Evolutionary conservation across 2,888 invertebrate genomes (phyloP).

Genomic region (Emmelina monodactyla): DNA sequence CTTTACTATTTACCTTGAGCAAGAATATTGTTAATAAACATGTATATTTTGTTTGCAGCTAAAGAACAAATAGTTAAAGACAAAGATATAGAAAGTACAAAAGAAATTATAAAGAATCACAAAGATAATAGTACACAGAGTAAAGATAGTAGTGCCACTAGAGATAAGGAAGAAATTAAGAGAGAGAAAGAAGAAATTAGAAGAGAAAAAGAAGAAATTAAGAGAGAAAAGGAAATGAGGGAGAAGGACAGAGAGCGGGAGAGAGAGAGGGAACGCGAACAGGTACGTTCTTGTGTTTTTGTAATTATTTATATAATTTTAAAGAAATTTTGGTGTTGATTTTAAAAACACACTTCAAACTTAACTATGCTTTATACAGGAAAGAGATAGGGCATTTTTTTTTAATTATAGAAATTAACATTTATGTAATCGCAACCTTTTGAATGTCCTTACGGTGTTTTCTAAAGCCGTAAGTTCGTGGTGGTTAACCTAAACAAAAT

Average conservation of each 20-base stretch:
- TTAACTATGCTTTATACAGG: too few species aligned
- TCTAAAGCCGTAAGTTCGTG: too few species aligned
- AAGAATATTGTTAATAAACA: constrained; percentile 4
- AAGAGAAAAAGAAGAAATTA: constrained; percentile 60
- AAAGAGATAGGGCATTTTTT: too few species aligned
- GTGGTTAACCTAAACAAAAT: too few species aligned
- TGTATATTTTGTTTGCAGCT: constrained; percentile 29
- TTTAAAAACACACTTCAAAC: too few species aligned
- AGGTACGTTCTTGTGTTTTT: constrained; percentile 50
- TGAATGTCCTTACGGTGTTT: too few species aligned
- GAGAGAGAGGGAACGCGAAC: constrained; percentile 63
- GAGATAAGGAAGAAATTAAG: too few species aligned
- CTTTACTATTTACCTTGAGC: not conserved
- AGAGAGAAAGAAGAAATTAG: constrained; percentile 58
- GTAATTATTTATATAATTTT: too few species aligned
- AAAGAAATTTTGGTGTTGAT: too few species aligned
- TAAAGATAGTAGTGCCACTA: constrained; percentile 20
- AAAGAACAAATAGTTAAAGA: constrained; percentile 54
- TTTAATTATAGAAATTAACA: too few species aligned
- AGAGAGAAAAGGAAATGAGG: constrained; percentile 23
- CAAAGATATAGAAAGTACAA: constrained; percentile 54
- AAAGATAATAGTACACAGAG: constrained; percentile 65
- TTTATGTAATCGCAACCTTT: too few species aligned
- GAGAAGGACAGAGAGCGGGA: constrained; percentile 32
- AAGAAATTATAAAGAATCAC: constrained; percentile 42